Evolutionary conservation across 2,888 invertebrate genomes (phyloP).

Genomic region (Archips xylosteana): DNA sequence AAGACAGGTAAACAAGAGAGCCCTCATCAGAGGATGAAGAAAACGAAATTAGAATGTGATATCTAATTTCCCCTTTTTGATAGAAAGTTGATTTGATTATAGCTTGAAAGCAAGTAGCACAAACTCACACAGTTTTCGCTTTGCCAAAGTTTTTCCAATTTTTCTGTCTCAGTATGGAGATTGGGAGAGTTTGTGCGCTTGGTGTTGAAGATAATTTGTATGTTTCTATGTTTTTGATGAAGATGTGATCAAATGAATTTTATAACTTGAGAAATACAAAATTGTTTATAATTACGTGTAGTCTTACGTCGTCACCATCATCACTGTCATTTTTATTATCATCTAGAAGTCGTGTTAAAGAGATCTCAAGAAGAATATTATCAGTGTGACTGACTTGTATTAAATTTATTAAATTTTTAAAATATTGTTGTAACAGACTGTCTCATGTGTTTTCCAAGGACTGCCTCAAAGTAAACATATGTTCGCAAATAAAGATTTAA

Average conservation of each 20-base stretch:
- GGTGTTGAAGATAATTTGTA: constrained; percentile 39
- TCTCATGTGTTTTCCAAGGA: not conserved
- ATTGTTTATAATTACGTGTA: constrained; percentile 39
- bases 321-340: constrained; percentile 28
- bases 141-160: constrained; percentile 37
- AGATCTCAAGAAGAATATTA: constrained; percentile 44
- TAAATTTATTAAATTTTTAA: constrained; percentile 36
- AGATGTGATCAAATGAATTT: constrained; percentile 50
- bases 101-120: constrained; percentile 21
- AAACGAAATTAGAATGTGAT: constrained; percentile 52
- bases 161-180: constrained; percentile 24
- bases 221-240: constrained; percentile 43
- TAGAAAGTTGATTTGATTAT: constrained; percentile 27
- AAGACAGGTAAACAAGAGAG: constrained; percentile 83
- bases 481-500: not conserved
- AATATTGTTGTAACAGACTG: constrained; percentile 25
- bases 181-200: constrained; percentile 39
- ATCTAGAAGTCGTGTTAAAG: constrained; percentile 41
- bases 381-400: constrained; percentile 47
- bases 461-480: constrained; percentile 14
- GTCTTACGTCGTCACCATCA: constrained; percentile 25
- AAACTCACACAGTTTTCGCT: constrained; percentile 18
- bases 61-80: constrained; percentile 50
- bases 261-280: constrained; percentile 47
- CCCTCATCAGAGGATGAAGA: constrained; percentile 48